Percentiles rank a stretch among this genome's conserved stretches.
phyloP scores from a whole-genome alignment of 1,140 invertebrate species.

The Druon quercuslanigerum region DNA sequence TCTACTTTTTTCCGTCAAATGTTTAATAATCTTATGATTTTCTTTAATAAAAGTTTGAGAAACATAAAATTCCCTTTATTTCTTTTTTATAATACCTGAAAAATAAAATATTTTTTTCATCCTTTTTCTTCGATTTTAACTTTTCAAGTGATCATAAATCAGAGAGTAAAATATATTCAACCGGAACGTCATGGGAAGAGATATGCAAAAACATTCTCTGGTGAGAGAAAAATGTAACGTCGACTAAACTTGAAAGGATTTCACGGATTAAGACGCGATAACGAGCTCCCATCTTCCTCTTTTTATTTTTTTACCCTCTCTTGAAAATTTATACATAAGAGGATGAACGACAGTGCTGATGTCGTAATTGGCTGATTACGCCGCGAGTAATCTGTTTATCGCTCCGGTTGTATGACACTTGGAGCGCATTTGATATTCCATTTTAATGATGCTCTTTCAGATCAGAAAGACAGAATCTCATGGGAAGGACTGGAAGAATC shows the following conservation, averaged over 20 bases:
- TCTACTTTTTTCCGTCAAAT: too few relatives aligned
- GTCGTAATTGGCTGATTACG: constrained; percentile 62
- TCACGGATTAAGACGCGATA: constrained; percentile 65
- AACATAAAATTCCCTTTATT: too few relatives aligned
- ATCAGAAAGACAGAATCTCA: neutral
- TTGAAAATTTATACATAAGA: constrained; percentile 22
- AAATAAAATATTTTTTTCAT: too few relatives aligned
- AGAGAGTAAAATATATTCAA: neutral
- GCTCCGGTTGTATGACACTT: constrained; percentile 38
- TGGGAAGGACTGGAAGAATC: constrained; percentile 8
- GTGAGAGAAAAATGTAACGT: constrained; percentile 47
- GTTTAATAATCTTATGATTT: too few relatives aligned
- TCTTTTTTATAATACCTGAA: too few relatives aligned
- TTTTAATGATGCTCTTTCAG: constrained; percentile 28
- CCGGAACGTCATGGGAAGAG: neutral
- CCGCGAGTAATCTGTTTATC: constrained; percentile 50
- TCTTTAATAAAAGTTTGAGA: too few relatives aligned
- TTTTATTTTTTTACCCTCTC: constrained; percentile 47
- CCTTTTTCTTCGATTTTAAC: too few relatives aligned
- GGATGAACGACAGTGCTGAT: constrained; percentile 33
- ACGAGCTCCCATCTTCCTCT: constrained; percentile 55
- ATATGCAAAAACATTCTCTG: constrained; percentile 9
- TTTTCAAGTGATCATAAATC: too few relatives aligned
- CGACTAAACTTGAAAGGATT: constrained; percentile 64
- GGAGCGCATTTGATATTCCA: constrained; percentile 28